Evolutionary conservation across 2,113 vertebrate genomes (phyloP).

Genomic region (Cyphomyrus discorhynchus): DNA sequence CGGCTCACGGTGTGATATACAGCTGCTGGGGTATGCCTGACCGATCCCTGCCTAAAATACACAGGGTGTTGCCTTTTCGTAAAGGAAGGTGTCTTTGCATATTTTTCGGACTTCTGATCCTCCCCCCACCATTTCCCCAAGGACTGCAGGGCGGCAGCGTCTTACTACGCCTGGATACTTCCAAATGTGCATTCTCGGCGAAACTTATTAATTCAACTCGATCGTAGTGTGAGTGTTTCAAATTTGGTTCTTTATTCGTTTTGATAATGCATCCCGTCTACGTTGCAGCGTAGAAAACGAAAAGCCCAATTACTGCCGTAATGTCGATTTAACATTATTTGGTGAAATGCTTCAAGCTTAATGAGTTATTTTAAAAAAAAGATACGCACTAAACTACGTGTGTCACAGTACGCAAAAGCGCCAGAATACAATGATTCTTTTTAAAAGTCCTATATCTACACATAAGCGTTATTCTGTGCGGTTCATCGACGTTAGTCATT

Average conservation of each 20-base stretch:
- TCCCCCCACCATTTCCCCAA: background rate
- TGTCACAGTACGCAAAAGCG: background rate
- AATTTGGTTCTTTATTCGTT: background rate
- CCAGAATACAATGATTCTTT: background rate
- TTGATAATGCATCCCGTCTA: background rate
- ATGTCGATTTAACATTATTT: background rate
- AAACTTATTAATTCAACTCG: background rate
- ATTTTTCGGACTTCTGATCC: background rate
- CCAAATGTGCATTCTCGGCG: background rate
- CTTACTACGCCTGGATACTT: background rate
- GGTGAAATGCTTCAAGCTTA: background rate
- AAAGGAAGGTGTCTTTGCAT: constrained; percentile 20
- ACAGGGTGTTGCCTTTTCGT: constrained; percentile 11
- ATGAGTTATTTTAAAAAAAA: background rate
- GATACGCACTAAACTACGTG: background rate
- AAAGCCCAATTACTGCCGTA: background rate
- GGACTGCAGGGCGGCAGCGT: background rate
- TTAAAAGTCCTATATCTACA: background rate
- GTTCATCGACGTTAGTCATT: background rate
- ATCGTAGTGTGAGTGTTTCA: background rate
- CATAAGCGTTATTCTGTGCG: background rate
- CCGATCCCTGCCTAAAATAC: constrained; percentile 22
- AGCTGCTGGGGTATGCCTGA: constrained; percentile 11
- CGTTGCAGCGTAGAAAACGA: background rate
- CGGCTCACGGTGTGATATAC: background rate